Conservation (phyloP, 2,113 vertebrate species). For the Ondatra zibethicus region DNA sequence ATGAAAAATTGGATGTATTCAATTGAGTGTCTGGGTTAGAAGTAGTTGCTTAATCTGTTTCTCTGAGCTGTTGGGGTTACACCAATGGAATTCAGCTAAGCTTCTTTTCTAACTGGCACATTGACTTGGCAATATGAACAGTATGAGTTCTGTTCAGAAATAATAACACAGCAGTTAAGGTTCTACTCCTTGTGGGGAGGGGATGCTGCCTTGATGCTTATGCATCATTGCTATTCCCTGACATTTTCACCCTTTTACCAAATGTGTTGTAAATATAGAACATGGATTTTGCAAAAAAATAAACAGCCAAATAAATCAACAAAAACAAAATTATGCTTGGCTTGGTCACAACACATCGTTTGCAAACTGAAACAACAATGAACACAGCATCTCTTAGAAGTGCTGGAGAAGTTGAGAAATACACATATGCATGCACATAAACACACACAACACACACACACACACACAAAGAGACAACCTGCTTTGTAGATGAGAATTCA, state of each 20-base stretch:
- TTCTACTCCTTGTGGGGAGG: neutral
- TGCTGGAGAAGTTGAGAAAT: conserved; percentile 19
- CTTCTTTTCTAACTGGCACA: conserved; percentile 1
- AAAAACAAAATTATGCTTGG: neutral
- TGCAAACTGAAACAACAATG: conserved; percentile 29
- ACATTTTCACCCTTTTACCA: conserved; percentile 29
- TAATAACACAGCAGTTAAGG: conserved; percentile 55
- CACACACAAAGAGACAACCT: neutral
- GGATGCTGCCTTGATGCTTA: conserved; percentile 37
- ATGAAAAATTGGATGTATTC: neutral
- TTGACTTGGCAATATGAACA: conserved; percentile 52
- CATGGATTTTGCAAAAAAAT: conserved; percentile 67
- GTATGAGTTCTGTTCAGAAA: conserved; percentile 38
- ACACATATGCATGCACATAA: neutral
- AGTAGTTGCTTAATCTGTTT: neutral
- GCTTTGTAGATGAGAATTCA: conserved; percentile 37
- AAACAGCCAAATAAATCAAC: conserved; percentile 37
- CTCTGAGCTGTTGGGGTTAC: neutral
- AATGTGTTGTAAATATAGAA: conserved; percentile 70
- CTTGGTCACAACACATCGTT: conserved; percentile 29
- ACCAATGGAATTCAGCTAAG: neutral
- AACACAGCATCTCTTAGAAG: neutral
- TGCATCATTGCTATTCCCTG: neutral
- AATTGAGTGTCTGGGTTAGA: neutral
- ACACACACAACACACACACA: neutral